Conservation (phyloP, 53 echinoderm and acorn worm species). For the Actinopyga echinites region DNA sequence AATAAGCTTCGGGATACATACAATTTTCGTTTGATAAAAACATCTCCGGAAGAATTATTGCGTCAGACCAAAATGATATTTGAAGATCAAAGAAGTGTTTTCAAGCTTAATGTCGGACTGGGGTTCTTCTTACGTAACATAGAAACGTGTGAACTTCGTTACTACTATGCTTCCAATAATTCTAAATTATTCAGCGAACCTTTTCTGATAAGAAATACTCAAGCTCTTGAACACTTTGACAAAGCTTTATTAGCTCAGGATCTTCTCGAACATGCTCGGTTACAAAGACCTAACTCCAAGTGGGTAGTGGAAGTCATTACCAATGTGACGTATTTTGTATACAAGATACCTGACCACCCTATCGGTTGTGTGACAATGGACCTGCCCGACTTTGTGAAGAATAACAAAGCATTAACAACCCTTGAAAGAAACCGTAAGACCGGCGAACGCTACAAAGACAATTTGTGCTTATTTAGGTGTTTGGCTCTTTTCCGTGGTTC, state of each 20-base stretch:
- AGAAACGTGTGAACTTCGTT: slow-evolving; percentile 51
- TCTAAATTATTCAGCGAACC: slow-evolving; percentile 34
- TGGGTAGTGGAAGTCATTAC: slow-evolving; percentile 43
- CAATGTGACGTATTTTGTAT: slow-evolving; percentile 44
- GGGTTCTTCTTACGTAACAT: slow-evolving; percentile 54
- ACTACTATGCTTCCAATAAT: slow-evolving; percentile 50
- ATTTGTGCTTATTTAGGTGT: slow-evolving; percentile 51
- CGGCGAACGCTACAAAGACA: slow-evolving; percentile 19
- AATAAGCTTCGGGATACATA: slow-evolving; percentile 1
- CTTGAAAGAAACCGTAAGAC: slow-evolving; percentile 16
- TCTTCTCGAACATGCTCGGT: slow-evolving; percentile 8
- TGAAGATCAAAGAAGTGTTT: background rate
- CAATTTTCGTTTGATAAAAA: slow-evolving; percentile 15
- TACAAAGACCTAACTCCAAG: slow-evolving; percentile 33
- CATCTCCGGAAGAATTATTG: background rate
- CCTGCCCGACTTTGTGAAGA: slow-evolving; percentile 27
- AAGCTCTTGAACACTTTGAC: slow-evolving; percentile 10
- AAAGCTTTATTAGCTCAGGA: background rate
- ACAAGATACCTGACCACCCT: slow-evolving; percentile 30
- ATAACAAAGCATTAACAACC: slow-evolving; percentile 7
- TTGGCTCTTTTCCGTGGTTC: slow-evolving; percentile 32
- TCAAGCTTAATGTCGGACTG: slow-evolving; percentile 52
- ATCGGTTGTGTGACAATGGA: slow-evolving; percentile 35
- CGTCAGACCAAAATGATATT: background rate
- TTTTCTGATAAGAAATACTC: background rate